Percentiles rank a stretch among this genome's conserved stretches.
Conservation (phyloP, 2,797 vertebrate species). For the Brachyalestes nurse region DNA sequence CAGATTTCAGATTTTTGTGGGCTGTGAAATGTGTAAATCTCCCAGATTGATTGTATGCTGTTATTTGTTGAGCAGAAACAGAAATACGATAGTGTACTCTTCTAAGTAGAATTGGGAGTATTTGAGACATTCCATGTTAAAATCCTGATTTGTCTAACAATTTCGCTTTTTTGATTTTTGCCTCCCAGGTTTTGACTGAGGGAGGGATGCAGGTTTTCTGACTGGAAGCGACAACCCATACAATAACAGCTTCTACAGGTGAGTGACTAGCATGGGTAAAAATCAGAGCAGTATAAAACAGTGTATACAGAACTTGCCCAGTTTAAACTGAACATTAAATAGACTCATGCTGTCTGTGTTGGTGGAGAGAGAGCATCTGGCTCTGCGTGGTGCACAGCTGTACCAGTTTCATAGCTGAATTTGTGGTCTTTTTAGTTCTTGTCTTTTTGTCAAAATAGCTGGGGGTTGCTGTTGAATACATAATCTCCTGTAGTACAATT, state of each 20-base stretch:
- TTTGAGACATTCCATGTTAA: background rate
- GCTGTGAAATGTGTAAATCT: too few species aligned
- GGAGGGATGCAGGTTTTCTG: slow-evolving; percentile 64
- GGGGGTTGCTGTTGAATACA: slow-evolving; percentile 66
- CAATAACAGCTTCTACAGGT: slow-evolving; percentile 69
- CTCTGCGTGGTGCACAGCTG: slow-evolving; percentile 76
- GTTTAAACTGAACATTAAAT: background rate
- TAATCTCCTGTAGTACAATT: slow-evolving; percentile 57
- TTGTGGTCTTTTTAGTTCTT: slow-evolving; percentile 81
- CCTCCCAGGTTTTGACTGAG: slow-evolving; percentile 63
- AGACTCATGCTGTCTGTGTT: background rate
- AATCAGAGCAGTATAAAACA: background rate
- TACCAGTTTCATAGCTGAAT: slow-evolving; percentile 77
- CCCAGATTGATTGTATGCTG: too few species aligned
- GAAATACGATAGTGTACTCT: background rate
- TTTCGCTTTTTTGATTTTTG: background rate
- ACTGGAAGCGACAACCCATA: slow-evolving; percentile 63
- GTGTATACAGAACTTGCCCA: background rate
- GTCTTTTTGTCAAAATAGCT: slow-evolving; percentile 80
- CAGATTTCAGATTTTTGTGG: background rate
- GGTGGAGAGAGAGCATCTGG: slow-evolving; percentile 70
- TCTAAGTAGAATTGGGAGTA: background rate
- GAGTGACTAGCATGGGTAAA: background rate
- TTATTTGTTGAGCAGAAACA: too few species aligned
- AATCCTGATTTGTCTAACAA: background rate